Evolutionary conservation across 2,888 invertebrate genomes (phyloP).

Genomic region (Litoditis marina): DNA sequence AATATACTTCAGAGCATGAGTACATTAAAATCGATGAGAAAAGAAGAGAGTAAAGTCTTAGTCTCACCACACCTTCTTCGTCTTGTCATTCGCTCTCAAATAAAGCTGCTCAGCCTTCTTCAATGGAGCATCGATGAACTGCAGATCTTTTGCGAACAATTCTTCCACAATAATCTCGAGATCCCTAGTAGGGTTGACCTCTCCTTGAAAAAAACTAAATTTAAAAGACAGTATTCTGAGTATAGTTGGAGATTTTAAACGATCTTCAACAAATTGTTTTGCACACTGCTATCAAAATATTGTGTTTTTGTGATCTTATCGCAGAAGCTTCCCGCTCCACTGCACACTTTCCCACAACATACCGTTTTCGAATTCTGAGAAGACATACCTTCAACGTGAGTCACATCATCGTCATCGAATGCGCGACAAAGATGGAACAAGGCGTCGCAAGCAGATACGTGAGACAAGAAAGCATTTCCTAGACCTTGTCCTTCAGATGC

Average conservation of each 20-base stretch:
- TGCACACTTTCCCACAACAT: too few relatives aligned
- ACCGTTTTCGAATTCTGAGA: too few relatives aligned
- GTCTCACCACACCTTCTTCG: conserved; percentile 74
- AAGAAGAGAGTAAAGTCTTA: not conserved
- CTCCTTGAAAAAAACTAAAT: conserved; percentile 67
- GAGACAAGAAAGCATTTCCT: conserved; percentile 96
- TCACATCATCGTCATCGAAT: conserved; percentile 95
- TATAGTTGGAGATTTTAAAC: not conserved
- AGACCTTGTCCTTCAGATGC: conserved; percentile 96
- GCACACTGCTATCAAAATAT: not conserved
- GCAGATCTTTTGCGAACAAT: conserved; percentile 84
- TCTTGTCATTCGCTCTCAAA: conserved; percentile 82
- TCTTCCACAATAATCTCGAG: conserved; percentile 94
- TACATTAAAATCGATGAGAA: not conserved
- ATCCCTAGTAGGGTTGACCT: conserved; percentile 93
- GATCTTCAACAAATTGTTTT: conserved; percentile 8
- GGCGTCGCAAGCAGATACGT: conserved; percentile 96
- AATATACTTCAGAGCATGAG: not conserved
- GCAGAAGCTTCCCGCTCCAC: too few relatives aligned
- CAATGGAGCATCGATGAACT: conserved; percentile 76
- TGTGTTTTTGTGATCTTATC: too few relatives aligned
- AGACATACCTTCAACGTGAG: conserved; percentile 79
- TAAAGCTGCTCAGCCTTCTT: conserved; percentile 81
- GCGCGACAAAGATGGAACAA: conserved; percentile 93
- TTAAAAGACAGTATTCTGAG: not conserved